A percentile compares a stretch with the other conserved stretches of the same genome.
Conservation (phyloP, 2,113 vertebrate species). For the Okapia johnstoni region DNA sequence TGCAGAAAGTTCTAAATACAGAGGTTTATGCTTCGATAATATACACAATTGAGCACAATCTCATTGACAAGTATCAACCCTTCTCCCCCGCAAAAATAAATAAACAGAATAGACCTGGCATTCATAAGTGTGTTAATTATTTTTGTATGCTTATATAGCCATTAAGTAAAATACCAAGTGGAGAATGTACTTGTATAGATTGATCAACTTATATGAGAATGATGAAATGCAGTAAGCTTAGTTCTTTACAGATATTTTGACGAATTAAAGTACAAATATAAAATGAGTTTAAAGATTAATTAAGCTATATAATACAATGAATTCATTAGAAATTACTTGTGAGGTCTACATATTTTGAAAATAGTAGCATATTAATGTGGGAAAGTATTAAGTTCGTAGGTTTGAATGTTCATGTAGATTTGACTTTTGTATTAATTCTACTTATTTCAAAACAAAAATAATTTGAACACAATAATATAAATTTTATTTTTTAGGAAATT, state of each 20-base stretch:
- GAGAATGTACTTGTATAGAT: neutral
- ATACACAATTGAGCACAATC: neutral
- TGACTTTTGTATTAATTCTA: neutral
- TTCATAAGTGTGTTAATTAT: neutral
- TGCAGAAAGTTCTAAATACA: neutral
- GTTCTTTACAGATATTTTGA: neutral
- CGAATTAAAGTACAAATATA: neutral
- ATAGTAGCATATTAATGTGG: neutral
- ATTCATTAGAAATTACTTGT: neutral
- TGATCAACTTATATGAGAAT: neutral
- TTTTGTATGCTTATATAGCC: neutral
- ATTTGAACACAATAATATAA: neutral
- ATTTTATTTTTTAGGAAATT: neutral
- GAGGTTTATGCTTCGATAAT: neutral
- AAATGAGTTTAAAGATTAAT: neutral
- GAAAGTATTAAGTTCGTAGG: neutral
- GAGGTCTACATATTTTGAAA: neutral
- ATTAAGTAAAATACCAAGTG: neutral
- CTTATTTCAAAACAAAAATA: neutral
- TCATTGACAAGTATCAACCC: neutral
- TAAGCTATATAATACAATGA: too few species aligned
- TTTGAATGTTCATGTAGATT: neutral
- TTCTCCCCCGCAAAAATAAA: accelerated
- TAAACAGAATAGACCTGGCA: neutral
- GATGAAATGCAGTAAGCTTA: neutral